Evolutionary conservation across 2,113 vertebrate genomes (phyloP).

Genomic region (Agapornis roseicollis): DNA sequence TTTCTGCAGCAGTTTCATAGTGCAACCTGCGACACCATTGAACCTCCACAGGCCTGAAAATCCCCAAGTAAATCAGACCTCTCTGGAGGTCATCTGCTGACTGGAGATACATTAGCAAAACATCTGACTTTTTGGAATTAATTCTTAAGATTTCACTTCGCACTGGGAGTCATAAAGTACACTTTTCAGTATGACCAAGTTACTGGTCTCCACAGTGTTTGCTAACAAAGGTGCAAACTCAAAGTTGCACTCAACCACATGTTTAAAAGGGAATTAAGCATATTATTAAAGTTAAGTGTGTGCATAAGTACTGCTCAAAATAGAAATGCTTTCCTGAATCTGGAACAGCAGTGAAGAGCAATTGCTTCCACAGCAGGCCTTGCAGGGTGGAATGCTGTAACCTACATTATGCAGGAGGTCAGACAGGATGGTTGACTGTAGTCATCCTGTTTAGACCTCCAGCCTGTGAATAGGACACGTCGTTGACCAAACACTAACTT

Average conservation of each 20-base stretch:
- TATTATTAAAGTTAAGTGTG: slow-evolving; percentile 24
- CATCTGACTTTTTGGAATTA: not conserved
- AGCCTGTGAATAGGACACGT: not conserved
- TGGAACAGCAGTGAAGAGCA: not conserved
- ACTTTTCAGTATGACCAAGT: not conserved
- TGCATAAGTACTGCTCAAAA: slow-evolving; percentile 39
- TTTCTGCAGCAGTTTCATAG: not conserved
- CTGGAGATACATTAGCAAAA: not conserved
- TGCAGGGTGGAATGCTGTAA: not conserved
- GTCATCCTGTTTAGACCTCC: not conserved
- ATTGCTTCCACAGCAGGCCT: slow-evolving; percentile 12
- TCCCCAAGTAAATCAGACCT: not conserved
- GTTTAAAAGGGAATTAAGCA: slow-evolving; percentile 36
- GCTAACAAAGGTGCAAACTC: not conserved
- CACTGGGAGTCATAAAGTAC: not conserved
- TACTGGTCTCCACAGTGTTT: not conserved
- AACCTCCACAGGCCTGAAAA: not conserved
- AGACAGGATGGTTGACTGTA: not conserved
- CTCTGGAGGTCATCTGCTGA: not conserved
- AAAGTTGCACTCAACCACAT: not conserved
- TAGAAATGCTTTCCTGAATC: slow-evolving; percentile 45
- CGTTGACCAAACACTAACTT: not conserved
- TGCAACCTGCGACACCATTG: not conserved
- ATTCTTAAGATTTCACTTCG: not conserved
- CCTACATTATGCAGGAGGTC: not conserved